These are phyloP conservation scores for Phrynocephalus vlangalii DNA, from an alignment of 2,797 vertebrate genomes.

Conservation along the genomic window DNA sequence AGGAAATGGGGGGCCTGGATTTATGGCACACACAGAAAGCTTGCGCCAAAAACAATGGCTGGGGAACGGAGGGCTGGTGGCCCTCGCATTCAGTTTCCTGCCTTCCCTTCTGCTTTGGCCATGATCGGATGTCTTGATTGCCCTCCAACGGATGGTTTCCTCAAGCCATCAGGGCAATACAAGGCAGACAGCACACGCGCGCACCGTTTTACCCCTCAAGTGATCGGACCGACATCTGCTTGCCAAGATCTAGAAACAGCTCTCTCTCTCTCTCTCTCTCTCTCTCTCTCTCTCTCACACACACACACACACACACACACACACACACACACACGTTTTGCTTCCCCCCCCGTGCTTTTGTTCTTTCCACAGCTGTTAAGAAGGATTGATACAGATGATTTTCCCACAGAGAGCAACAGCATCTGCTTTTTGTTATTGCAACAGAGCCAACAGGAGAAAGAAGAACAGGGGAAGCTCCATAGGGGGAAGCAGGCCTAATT, in stretches of 20 bases:
- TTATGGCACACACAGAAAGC: not conserved
- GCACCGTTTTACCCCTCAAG: too few relatives aligned
- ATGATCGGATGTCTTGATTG: not conserved
- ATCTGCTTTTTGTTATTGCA: not conserved
- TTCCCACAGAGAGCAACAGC: not conserved
- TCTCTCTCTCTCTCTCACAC: too few relatives aligned
- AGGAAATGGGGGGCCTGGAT: too few relatives aligned
- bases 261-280: too few relatives aligned
- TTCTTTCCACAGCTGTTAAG: slow-evolving; percentile 21
- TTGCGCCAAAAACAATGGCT: too few relatives aligned
- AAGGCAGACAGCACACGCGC: not conserved
- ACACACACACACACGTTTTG: not conserved
- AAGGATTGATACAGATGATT: not conserved
- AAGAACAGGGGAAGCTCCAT: too few relatives aligned
- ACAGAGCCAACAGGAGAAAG: not conserved
- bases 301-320: not conserved
- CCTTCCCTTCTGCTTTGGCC: not conserved
- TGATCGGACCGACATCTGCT: too few relatives aligned
- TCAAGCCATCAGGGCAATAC: not conserved
- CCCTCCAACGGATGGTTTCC: not conserved
- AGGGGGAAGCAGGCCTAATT: not conserved
- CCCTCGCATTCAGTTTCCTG: not conserved
- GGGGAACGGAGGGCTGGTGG: not conserved
- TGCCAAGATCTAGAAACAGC: too few relatives aligned
- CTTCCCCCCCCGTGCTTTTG: not conserved